phyloP scores from a whole-genome alignment of 2,888 invertebrate species.

The Biston betularia region DNA sequence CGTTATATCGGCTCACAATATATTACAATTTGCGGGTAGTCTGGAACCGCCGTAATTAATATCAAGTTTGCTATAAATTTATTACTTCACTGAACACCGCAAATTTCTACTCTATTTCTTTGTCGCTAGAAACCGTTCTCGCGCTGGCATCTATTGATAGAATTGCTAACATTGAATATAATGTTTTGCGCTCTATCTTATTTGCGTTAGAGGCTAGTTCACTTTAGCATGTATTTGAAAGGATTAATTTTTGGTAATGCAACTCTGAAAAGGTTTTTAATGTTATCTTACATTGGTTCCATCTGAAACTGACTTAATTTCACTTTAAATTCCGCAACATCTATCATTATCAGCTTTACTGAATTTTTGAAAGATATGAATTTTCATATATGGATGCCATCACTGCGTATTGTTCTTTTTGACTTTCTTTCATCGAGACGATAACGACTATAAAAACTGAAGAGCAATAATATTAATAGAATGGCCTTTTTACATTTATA shows the following conservation, averaged over 20 bases:
- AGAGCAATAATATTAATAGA: too few relatives aligned
- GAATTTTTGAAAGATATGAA: too few relatives aligned
- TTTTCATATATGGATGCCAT: too few relatives aligned
- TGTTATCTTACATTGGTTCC: not conserved
- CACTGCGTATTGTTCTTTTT: too few relatives aligned
- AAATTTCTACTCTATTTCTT: constrained; percentile 30
- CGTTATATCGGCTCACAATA: constrained; percentile 58
- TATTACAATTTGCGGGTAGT: constrained; percentile 73
- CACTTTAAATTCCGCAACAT: too few relatives aligned
- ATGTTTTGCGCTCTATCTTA: constrained; percentile 27
- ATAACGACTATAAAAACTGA: too few relatives aligned
- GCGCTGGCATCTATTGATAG: constrained; percentile 4
- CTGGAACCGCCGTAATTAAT: constrained; percentile 75
- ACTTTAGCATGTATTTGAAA: not conserved
- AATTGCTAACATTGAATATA: constrained; percentile 14
- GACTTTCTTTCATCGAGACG: too few relatives aligned
- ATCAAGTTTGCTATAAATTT: constrained; percentile 72
- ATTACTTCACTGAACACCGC: constrained; percentile 28
- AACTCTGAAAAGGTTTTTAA: not conserved
- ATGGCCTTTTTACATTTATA: too few relatives aligned
- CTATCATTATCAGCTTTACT: too few relatives aligned
- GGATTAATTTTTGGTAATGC: not conserved
- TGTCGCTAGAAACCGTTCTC: constrained; percentile 10
- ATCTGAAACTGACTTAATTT: too few relatives aligned
- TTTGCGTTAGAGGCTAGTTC: not conserved